Base-by-base conservation (phyloP, 2,888 invertebrate species). In the Sicus ferrugineus region DNA sequence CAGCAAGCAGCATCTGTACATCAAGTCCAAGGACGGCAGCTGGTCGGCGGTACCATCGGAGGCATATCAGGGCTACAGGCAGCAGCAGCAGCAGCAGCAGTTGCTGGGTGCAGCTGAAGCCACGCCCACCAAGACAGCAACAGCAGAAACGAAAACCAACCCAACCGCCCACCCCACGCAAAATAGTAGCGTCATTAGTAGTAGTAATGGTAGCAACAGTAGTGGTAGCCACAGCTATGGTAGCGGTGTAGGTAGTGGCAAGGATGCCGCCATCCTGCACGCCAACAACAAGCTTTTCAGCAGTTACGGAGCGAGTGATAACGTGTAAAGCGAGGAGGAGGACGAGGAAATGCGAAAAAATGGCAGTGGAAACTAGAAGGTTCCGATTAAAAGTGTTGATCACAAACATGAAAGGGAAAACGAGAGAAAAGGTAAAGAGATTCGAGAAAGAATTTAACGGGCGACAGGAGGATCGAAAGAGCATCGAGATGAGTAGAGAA, bases 271-370 rank as follows among this genome's bases (percentile, higher is more conserved):
- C 50, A 70, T 34, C 70, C 63, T 71, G 46, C 58, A 73, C 67
- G 80, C 80, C 72, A 83, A 80, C 74, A 84, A 83, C 74, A 85
- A 83, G 78, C 85, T 84, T 80, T 83, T 85, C 76, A 85, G 81
- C 79, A 85, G 85, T 78, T 84, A 84, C 75, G 84, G 85, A 62
- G 78, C 80, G 78, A 80, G 82, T 76, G 84, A 85, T 78, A 84
- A 84, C 75, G 85, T 85, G 76, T 84, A 82, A 80, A 77, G 46
- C 5, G 34, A 9, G 42, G 42, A 4, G 16, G 16, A 42, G 3
- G 4, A n/a, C 14, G 42, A 1, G 11, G 42, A 4, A 42, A n/a
- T 42, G 11, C 38, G 16, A 4, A 14, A 42, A 4, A 9, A 9
- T 42, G 42, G 42, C 3, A 42, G 42, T 42, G n/a, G n/a, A n/a